Evolutionary conservation across 64 coral and sea anemone genomes (phyloP).

Genomic region (Actinia equina): DNA sequence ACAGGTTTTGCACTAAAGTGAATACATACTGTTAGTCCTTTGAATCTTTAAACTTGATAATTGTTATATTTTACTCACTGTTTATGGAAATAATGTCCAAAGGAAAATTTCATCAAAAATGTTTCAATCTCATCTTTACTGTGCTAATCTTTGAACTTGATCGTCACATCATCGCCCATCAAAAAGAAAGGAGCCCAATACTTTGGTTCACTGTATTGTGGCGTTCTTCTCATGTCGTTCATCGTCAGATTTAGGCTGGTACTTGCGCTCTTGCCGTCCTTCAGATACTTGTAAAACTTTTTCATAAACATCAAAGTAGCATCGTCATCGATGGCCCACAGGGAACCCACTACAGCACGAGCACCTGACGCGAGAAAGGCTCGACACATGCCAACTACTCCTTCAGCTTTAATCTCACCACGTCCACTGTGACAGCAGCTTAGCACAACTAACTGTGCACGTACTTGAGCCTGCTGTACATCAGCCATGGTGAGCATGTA

Average conservation of each 20-base stretch:
- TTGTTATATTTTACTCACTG: too few species aligned
- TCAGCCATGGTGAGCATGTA: too few species aligned
- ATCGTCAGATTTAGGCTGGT: not conserved
- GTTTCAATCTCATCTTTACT: not conserved
- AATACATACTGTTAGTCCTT: too few species aligned
- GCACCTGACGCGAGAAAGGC: not conserved
- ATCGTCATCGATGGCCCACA: not conserved
- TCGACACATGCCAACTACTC: slow-evolving; percentile 8
- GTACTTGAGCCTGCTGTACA: too few species aligned
- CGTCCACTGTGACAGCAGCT: too few species aligned
- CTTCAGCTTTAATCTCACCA: not conserved
- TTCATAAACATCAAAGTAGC: slow-evolving; percentile 26
- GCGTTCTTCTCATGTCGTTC: not conserved
- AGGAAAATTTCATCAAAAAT: not conserved
- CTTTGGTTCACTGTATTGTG: slow-evolving; percentile 1
- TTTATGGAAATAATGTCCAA: too few species aligned
- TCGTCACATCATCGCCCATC: slow-evolving; percentile 27
- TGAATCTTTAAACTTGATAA: too few species aligned
- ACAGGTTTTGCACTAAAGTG: too few species aligned
- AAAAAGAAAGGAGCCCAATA: slow-evolving; percentile 37
- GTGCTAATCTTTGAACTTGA: not conserved
- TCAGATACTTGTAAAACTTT: slow-evolving; percentile 23
- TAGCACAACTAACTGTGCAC: too few species aligned
- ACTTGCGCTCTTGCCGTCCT: slow-evolving; percentile 27
- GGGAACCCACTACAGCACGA: not conserved